Evolutionary conservation across 2,113 vertebrate species (phyloP).

Genomic region (Ameiurus melas): DNA sequence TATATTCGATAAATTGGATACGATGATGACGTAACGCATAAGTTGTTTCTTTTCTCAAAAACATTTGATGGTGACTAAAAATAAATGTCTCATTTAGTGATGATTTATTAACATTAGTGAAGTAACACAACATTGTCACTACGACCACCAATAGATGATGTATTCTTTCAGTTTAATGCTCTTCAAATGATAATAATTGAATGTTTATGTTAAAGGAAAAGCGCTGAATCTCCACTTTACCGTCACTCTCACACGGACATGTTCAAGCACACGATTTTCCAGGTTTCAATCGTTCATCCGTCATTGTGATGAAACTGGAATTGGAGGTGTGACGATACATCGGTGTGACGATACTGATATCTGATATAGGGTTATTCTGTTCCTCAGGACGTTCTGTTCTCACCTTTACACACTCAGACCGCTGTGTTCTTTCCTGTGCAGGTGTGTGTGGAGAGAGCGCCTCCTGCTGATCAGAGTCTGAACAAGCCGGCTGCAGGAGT

Average conservation of each 20-base stretch:
- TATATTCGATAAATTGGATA: no score
- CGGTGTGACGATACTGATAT: not conserved
- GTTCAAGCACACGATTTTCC: not conserved
- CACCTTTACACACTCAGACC: not conserved
- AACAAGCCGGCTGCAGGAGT: constrained; percentile 27
- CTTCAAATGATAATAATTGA: no score
- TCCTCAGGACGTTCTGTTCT: not conserved
- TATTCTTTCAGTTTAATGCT: no score
- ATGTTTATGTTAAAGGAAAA: not conserved
- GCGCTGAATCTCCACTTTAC: not conserved
- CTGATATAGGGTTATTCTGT: not conserved
- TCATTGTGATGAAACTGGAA: not conserved
- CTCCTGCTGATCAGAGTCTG: constrained; percentile 62
- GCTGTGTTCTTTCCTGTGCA: not conserved
- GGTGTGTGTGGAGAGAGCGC: constrained; percentile 55
- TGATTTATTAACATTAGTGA: no score
- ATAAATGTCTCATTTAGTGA: no score
- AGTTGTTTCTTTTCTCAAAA: no score
- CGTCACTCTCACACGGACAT: not conserved
- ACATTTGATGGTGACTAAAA: no score
- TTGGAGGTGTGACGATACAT: not conserved
- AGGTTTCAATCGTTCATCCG: not conserved
- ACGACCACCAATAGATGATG: no score
- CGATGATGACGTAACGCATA: no score
- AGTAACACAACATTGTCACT: no score